These are phyloP conservation scores for Trachurus trachurus DNA, from an alignment of 2,797 vertebrate species.

Conservation along the genomic window DNA sequence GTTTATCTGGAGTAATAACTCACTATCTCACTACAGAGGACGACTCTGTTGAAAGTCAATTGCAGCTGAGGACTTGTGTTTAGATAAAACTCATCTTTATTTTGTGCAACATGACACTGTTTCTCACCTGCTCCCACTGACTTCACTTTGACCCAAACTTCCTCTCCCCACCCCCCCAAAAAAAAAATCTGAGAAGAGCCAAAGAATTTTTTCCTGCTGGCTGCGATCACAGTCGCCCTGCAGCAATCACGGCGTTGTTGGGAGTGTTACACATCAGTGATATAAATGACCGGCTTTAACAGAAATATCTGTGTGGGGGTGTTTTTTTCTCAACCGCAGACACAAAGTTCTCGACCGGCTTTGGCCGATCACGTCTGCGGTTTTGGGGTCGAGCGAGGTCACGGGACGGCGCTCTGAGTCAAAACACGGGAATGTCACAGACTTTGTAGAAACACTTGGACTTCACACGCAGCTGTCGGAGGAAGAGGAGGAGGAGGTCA, in stretches of 20 bases:
- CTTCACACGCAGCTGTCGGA: not conserved
- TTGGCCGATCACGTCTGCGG: not conserved
- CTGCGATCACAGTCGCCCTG: not conserved
- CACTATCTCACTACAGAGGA: not conserved
- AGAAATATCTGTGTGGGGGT: constrained; percentile 24
- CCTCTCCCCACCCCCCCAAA: not conserved
- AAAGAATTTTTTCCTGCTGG: constrained; percentile 28
- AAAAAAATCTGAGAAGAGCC: constrained; percentile 18
- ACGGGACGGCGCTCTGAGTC: not conserved
- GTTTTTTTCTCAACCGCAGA: not conserved
- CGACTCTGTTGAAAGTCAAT: constrained; percentile 26
- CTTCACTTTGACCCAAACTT: constrained; percentile 44
- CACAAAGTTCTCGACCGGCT: not conserved
- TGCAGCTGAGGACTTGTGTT: constrained; percentile 21
- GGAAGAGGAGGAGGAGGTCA: not conserved
- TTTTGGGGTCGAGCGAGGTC: not conserved
- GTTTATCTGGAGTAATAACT: not conserved
- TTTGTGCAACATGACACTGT: constrained; percentile 51
- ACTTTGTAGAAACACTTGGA: not conserved
- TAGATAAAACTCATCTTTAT: constrained; percentile 34
- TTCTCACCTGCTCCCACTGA: constrained; percentile 58
- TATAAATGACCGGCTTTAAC: constrained; percentile 20
- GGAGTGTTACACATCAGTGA: constrained; percentile 7
- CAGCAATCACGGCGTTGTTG: not conserved
- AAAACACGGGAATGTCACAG: constrained; percentile 20